phyloP scores from a whole-genome alignment of 1,140 invertebrate species.

The Drosophila guanche region DNA sequence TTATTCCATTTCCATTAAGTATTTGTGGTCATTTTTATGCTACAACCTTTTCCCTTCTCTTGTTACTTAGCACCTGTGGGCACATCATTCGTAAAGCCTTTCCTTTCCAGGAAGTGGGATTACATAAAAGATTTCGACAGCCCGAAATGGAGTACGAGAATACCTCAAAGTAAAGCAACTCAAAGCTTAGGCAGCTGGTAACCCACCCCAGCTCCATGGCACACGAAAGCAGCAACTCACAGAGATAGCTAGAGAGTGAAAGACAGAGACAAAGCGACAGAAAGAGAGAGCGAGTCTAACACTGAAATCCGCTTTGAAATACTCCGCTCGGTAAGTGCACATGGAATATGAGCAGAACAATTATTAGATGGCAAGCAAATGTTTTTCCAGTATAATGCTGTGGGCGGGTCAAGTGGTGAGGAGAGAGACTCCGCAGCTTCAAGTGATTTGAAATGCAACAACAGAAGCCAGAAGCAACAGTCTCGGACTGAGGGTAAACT shows the following conservation, averaged over 20 bases:
- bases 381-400: conserved; percentile 62
- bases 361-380: conserved; percentile 71
- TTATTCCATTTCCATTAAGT: too few relatives aligned
- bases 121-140: conserved; percentile 18
- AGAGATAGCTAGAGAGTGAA: too few relatives aligned
- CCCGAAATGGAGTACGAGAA: conserved; percentile 17
- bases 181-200: conserved; percentile 18
- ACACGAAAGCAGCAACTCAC: conserved; percentile 10
- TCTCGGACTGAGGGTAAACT: conserved; percentile 17
- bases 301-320: conserved; percentile 70
- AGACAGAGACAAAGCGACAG: not conserved
- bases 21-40: too few relatives aligned
- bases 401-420: conserved; percentile 40
- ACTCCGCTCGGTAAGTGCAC: conserved; percentile 46
- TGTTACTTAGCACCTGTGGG: too few relatives aligned
- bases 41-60: too few relatives aligned
- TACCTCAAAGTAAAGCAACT: conserved; percentile 12
- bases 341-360: conserved; percentile 62
- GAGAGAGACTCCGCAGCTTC: conserved; percentile 21
- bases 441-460: conserved; percentile 62
- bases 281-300: conserved; percentile 22
- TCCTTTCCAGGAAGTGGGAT: conserved; percentile 15
- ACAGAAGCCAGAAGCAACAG: conserved; percentile 33
- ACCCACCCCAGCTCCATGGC: not conserved
- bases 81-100: not conserved